A percentile compares a stretch with the other conserved stretches of the same genome.
Evolutionary conservation across 2,113 vertebrate species (phyloP).

Genomic region (Aptenodytes patagonicus): DNA sequence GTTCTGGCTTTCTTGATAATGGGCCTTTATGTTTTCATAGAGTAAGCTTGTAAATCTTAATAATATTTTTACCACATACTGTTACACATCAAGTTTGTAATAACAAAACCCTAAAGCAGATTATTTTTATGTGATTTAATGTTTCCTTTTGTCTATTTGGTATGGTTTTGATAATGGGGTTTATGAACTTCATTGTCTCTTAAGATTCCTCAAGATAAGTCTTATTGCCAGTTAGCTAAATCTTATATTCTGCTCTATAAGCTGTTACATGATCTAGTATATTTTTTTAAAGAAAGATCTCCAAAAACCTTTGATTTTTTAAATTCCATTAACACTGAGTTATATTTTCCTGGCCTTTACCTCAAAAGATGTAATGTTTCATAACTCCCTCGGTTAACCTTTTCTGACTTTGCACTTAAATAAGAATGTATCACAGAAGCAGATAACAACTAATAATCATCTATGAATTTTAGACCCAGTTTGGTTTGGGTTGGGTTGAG

Average conservation of each 20-base stretch:
- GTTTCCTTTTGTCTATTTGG: background rate
- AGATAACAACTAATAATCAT: background rate
- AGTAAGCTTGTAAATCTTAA: background rate
- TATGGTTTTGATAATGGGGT: background rate
- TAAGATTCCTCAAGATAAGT: background rate
- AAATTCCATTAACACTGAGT: background rate
- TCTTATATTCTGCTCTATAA: background rate
- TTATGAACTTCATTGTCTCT: background rate
- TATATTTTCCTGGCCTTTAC: background rate
- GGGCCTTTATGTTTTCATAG: background rate
- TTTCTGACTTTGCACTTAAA: background rate
- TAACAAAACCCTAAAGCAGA: background rate
- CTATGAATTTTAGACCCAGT: background rate
- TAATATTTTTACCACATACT: background rate
- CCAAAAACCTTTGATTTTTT: fast-evolving
- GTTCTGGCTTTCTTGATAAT: background rate
- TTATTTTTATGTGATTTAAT: background rate
- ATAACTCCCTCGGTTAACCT: background rate
- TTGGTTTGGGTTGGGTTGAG: fast-evolving
- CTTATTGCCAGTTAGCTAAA: background rate
- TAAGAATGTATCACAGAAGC: background rate
- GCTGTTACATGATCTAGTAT: background rate
- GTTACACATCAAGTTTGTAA: background rate
- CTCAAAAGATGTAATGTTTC: background rate
- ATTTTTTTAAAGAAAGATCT: background rate